Base-by-base conservation (phyloP, 2,113 vertebrate genomes). In the Leiothrix lutea region DNA sequence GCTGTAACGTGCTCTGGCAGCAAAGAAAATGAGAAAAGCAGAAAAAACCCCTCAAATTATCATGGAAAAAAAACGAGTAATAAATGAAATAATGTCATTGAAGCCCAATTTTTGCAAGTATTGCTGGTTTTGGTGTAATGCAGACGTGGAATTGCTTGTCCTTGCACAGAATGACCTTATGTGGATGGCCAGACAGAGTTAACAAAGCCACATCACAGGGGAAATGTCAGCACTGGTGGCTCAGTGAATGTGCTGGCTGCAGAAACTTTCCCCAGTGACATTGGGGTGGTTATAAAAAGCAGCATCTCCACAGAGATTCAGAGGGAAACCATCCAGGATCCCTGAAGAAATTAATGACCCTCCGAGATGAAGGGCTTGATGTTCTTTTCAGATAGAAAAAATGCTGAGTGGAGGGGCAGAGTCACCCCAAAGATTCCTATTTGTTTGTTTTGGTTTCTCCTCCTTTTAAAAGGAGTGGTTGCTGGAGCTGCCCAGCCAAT, bases 261-360 rank as follows among this genome's bases (percentile, higher is more conserved):
- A 93, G 92, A 62, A 95, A 72, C 77, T 83, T 66, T 94, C 88
- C 93, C 96, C 73, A 87, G 87, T 28, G 93, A 89, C 90, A 85
- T 1, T 25, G 88, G 80, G 12, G 10, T 13, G 53, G 93, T 93
- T 95, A 95, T 96, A 97, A 96, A 97, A 97, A 94, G 92, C 91
- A 89, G 51, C 45, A 73, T 88, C 80, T 91, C 94, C 80, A 2
- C 16, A 91, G 97, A 93, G 93, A 92, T 73, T 90, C 11, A 1
- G n/a, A 93, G 92, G 86, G 95, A 96, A 97, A 48, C 14, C 70
- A 80, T 94, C 93, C 97, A 95, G 90, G 80, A 86, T 87, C 73
- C 48, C 77, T 94, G 62, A 28, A 80, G 83, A 80, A 89, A 93
- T 70, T 77, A 80, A 82, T 92, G 90, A 89, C 65, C 73, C 61